Evolutionary conservation across 2,797 vertebrate genomes (phyloP).

Genomic region (Lemur catta): DNA sequence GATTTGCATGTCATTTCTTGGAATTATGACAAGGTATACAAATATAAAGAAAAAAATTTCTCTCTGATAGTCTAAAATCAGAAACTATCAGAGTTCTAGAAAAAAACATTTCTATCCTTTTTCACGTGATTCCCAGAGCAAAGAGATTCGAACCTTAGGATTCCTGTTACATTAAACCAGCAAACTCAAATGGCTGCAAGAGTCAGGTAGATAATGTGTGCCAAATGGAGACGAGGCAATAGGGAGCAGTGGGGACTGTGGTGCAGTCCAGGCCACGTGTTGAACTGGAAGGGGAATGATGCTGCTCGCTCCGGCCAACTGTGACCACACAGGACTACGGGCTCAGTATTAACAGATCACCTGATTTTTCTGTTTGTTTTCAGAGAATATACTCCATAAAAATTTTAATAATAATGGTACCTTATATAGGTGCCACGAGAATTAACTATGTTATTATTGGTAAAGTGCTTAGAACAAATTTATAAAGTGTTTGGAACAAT

Average conservation of each 20-base stretch:
- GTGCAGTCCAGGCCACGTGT: rapidly evolving
- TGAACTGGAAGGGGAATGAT: not conserved
- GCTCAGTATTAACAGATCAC: too few relatives aligned
- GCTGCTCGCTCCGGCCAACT: too few relatives aligned
- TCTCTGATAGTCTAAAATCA: not conserved
- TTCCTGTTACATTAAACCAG: not conserved
- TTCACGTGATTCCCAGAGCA: not conserved
- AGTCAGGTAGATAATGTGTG: rapidly evolving
- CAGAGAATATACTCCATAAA: not conserved
- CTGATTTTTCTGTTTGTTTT: not conserved
- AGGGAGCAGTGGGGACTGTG: not conserved
- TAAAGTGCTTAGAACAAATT: not conserved
- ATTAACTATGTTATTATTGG: not conserved
- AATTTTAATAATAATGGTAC: not conserved
- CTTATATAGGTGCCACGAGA: not conserved
- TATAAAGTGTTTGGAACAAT: not conserved
- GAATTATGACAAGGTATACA: not conserved
- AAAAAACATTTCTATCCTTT: not conserved
- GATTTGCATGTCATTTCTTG: not conserved
- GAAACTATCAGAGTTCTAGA: not conserved
- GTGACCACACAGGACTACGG: rapidly evolving
- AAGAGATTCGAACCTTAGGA: not conserved
- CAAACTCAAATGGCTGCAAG: not conserved
- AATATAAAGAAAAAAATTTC: not conserved
- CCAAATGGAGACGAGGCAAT: rapidly evolving